Evolutionary conservation across 2,888 invertebrate genomes (phyloP), one percentile per base, ranked within the genome.

Genomic region (Gisinianus flammeolus): DNA sequence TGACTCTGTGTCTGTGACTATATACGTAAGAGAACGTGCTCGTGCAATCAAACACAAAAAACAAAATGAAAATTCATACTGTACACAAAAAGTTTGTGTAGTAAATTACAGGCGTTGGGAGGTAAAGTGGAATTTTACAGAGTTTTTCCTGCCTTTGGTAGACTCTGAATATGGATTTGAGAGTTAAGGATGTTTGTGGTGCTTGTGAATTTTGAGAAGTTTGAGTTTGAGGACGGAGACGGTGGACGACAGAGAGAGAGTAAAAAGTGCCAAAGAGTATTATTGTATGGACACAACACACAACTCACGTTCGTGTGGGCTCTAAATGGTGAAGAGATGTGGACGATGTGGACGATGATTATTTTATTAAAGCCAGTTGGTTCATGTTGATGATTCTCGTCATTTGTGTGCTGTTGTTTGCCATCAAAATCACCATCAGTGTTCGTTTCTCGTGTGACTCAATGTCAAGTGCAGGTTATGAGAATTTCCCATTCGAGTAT

Each of bases 401-500:
- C 56, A 24, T 58, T 28, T n/a, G n/a, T n/a, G n/a, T n/a, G n/a
- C n/a, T n/a, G n/a, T n/a, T n/a, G n/a, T n/a, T n/a, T n/a, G 26
- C 1, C 62, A 62, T 62, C 62, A 26, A 24, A 24, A 62, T 6
- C 62, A 62, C 24, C 26, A 62, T 24, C 24, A 19, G 19, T 62
- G 8, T 62, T 62, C 24, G 71, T 56, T 56, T 71, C 54, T 54
- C 28, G 71, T 26, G 54, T 30, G 28, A 30, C 56, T 75, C 74
- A 78, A 78, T 74, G 74, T 75, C 78, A 78, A 78, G 78, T 62
- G 30, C 78, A 78, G 64, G 64, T n/a, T 44, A 44, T 58, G 56
- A 58, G 56, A 58, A 26, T 62, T 62, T 62, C 28, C 12, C 24
- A 62, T 62, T 4, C n/a, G n/a, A n/a, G n/a, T n/a, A n/a, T n/a